Percentiles rank a stretch among this genome's conserved stretches.
These are phyloP conservation scores for Lottia gigantea DNA, from an alignment of 2,888 invertebrate genomes.

Conservation along the genomic window DNA sequence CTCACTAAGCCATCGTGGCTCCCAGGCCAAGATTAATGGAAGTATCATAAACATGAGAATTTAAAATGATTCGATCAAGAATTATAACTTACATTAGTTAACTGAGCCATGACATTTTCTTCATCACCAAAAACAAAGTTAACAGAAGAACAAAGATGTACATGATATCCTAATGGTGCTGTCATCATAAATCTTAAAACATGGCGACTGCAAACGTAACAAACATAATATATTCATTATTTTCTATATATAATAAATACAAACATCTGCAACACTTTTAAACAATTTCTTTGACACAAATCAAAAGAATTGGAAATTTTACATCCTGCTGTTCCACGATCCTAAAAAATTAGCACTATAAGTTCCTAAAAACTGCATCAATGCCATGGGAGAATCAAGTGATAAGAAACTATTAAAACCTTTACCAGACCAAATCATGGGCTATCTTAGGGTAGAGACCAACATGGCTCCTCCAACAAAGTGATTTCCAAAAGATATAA, in stretches of 20 bases:
- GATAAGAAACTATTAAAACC: too few species aligned
- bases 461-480: too few species aligned
- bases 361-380: background rate
- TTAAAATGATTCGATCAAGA: too few species aligned
- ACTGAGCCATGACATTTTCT: slow-evolving; percentile 66
- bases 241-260: background rate
- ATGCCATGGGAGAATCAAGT: too few species aligned
- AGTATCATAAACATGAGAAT: too few species aligned
- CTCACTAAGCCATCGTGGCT: too few species aligned
- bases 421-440: too few species aligned
- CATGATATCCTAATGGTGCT: slow-evolving; percentile 64
- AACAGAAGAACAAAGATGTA: slow-evolving; percentile 65
- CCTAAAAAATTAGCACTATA: background rate
- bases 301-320: background rate
- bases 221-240: background rate
- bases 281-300: background rate
- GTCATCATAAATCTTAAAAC: slow-evolving; percentile 64
- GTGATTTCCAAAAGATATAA: too few species aligned
- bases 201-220: slow-evolving; percentile 60
- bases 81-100: slow-evolving; percentile 56
- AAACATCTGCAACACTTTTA: background rate
- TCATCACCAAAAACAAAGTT: slow-evolving; percentile 68
- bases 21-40: too few species aligned
- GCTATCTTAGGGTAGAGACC: too few species aligned
- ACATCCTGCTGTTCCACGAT: background rate